A percentile compares a stretch with the other conserved stretches of the same genome.
These are phyloP conservation scores for Noctua comes DNA, from an alignment of 2,888 invertebrate genomes.

Conservation along the genomic window DNA sequence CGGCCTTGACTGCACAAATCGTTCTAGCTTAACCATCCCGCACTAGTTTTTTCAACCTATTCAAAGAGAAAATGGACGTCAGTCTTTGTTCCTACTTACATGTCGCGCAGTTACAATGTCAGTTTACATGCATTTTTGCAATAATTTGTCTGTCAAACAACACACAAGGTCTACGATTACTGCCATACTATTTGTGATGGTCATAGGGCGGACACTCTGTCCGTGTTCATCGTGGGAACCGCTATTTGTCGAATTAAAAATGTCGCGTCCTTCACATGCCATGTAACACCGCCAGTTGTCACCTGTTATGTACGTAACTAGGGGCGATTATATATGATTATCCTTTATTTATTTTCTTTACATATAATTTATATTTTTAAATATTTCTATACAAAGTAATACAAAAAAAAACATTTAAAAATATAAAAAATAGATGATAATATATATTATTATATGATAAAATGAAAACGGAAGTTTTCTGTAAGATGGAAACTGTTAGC, in stretches of 20 bases:
- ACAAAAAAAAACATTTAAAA: too few relatives aligned
- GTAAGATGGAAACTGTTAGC: neutral
- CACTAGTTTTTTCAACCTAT: neutral
- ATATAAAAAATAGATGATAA: too few relatives aligned
- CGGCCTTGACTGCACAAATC: neutral
- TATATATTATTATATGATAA: too few relatives aligned
- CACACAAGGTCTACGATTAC: slow-evolving; percentile 4
- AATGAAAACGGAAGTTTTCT: neutral
- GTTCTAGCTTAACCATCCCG: too few relatives aligned
- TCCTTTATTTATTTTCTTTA: too few relatives aligned
- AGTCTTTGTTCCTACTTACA: too few relatives aligned
- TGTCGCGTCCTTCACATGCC: neutral
- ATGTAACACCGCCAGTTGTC: neutral
- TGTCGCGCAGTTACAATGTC: neutral
- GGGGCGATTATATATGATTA: too few relatives aligned
- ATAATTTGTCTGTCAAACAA: slow-evolving; percentile 20
- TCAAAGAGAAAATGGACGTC: slow-evolving; percentile 15
- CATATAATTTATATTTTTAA: too few relatives aligned
- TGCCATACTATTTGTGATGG: neutral
- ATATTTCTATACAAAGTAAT: too few relatives aligned
- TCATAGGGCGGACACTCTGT: neutral
- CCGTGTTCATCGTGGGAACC: neutral
- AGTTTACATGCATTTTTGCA: neutral
- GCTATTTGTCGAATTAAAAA: neutral
- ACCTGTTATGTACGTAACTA: neutral